Evolutionary conservation across 2,888 invertebrate genomes (phyloP).

Genomic region (Endomychus coccineus): DNA sequence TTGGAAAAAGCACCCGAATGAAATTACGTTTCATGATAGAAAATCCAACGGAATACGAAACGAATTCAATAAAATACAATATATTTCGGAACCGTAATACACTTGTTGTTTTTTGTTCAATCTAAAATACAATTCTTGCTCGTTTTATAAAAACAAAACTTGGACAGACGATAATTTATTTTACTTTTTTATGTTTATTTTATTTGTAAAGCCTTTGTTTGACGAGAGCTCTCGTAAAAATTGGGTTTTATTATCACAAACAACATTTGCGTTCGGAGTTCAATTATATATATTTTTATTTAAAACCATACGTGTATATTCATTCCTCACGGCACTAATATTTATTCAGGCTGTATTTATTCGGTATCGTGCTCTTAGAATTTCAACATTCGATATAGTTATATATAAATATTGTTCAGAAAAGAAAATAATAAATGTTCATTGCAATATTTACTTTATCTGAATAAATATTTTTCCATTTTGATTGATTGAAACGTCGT

Average conservation of each 20-base stretch:
- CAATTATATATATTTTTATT: constrained; percentile 42
- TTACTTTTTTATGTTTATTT: constrained; percentile 39
- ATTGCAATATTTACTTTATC: too few relatives aligned
- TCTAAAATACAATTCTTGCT: constrained; percentile 34
- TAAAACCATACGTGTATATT: constrained; percentile 34
- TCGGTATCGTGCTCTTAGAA: too few relatives aligned
- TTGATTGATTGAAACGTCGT: too few relatives aligned
- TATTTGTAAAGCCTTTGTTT: constrained; percentile 38
- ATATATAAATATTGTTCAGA: too few relatives aligned
- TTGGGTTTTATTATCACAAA: constrained; percentile 44
- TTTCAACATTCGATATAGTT: too few relatives aligned
- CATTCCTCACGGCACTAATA: constrained; percentile 36
- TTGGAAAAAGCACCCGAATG: constrained; percentile 21
- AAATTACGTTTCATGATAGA: constrained; percentile 26
- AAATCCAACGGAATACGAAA: constrained; percentile 27
- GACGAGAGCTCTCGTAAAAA: constrained; percentile 43
- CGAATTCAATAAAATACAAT: constrained; percentile 34
- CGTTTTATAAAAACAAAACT: constrained; percentile 38
- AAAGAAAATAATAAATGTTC: too few relatives aligned
- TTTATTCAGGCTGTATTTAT: constrained; percentile 39
- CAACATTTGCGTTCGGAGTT: constrained; percentile 42
- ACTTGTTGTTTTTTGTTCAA: constrained; percentile 31
- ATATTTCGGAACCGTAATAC: constrained; percentile 30
- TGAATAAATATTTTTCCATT: too few relatives aligned
- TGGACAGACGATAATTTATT: constrained; percentile 38